phyloP scores from a whole-genome alignment of 2,113 vertebrate species.

The Stigmatopora argus region DNA sequence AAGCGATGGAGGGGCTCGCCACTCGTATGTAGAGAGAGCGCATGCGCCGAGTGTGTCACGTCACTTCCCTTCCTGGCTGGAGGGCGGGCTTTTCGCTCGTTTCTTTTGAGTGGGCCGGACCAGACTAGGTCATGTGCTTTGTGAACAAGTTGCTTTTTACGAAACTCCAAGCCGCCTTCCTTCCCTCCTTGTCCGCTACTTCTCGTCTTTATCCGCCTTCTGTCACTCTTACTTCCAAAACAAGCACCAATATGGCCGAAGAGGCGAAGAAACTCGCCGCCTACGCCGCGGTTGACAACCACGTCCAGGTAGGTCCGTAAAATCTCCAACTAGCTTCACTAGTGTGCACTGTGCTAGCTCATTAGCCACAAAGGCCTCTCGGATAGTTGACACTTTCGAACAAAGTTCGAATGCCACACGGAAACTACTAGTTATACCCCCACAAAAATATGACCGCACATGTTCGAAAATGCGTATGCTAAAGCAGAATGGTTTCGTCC shows the following conservation, averaged over 20 bases:
- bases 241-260: constrained; percentile 61
- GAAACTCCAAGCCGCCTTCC: constrained; percentile 6
- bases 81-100: background rate
- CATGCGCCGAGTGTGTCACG: background rate
- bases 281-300: constrained; percentile 67
- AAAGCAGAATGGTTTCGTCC: too few species aligned
- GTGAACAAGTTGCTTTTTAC: constrained; percentile 32
- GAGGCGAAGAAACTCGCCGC: constrained; percentile 73
- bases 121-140: constrained; percentile 44
- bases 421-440: too few species aligned
- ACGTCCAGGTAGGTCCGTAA: constrained; percentile 60
- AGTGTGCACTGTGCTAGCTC: too few species aligned
- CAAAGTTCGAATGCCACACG: too few species aligned
- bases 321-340: too few species aligned
- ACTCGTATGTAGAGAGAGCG: background rate
- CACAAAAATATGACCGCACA: too few species aligned
- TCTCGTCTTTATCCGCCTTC: background rate
- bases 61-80: background rate
- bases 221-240: background rate
- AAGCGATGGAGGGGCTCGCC: too few species aligned
- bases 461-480: too few species aligned
- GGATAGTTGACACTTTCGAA: too few species aligned
- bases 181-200: background rate
- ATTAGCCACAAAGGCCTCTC: too few species aligned
- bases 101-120: constrained; percentile 21